These are phyloP conservation scores for Nemopilema nomurai DNA, from an alignment of 30 jellyfish, hydroid and myxozoan species.

Conservation along the genomic window DNA sequence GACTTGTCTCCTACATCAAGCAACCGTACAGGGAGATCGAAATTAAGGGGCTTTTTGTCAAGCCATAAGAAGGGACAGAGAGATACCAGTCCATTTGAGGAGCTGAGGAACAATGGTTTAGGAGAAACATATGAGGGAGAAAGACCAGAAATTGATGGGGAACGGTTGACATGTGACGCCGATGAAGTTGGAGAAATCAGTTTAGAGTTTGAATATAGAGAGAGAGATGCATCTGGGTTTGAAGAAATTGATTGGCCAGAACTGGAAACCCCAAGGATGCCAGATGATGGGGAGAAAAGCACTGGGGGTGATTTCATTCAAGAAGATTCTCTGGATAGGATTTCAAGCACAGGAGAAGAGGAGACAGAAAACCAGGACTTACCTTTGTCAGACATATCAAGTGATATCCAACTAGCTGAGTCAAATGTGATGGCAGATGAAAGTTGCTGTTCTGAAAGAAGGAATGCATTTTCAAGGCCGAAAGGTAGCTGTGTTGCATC, in stretches of 20 bases:
- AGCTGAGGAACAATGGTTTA: too few relatives aligned
- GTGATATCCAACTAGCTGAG: not conserved
- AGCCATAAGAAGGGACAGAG: conserved; percentile 3
- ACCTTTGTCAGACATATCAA: not conserved
- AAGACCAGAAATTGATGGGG: too few relatives aligned
- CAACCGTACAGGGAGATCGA: conserved; percentile 10
- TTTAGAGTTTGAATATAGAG: conserved; percentile 1
- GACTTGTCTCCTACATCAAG: conserved; percentile 7
- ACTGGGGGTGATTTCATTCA: not conserved
- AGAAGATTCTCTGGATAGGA: not conserved
- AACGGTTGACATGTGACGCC: too few relatives aligned
- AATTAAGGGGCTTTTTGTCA: not conserved
- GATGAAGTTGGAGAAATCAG: conserved; percentile 45
- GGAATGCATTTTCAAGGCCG: not conserved
- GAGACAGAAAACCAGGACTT: not conserved
- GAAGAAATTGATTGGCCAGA: conserved; percentile 36
- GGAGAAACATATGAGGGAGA: conserved; percentile 25
- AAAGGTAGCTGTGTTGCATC: conserved; percentile 7
- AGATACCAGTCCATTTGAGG: conserved; percentile 47
- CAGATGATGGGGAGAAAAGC: not conserved
- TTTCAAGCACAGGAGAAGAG: not conserved
- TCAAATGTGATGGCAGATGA: not conserved
- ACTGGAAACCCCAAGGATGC: not conserved
- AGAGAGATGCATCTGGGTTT: conserved; percentile 25
- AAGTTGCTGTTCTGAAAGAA: not conserved